Conservation (phyloP, 2,113 vertebrate species). For the Rousettus leschenaultii region DNA sequence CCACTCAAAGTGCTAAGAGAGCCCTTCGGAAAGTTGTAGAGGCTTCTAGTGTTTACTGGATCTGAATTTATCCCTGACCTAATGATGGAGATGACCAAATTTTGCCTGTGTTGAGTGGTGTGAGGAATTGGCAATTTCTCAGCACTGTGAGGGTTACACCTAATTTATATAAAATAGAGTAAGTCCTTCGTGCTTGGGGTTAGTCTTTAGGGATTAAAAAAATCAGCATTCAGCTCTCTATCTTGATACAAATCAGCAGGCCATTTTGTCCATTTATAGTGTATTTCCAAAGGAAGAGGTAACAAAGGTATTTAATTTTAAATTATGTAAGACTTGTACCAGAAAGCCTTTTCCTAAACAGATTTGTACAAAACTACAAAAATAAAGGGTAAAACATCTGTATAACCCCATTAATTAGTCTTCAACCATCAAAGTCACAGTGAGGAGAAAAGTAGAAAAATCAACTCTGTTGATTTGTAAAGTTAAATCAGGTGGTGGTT, state of each 20-base stretch:
- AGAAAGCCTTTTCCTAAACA: not conserved
- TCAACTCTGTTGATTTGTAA: not conserved
- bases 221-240: not conserved
- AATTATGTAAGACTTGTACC: not conserved
- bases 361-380: not conserved
- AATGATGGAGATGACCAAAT: conserved; percentile 36
- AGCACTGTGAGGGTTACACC: conserved; percentile 3
- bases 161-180: conserved; percentile 63
- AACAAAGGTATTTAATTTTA: conserved; percentile 19
- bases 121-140: conserved; percentile 51
- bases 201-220: conserved; percentile 36
- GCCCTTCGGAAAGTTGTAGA: conserved; percentile 32
- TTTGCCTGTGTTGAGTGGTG: conserved; percentile 37
- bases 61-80: conserved; percentile 23
- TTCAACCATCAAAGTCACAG: not conserved
- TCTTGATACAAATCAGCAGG: not conserved
- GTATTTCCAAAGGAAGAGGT: conserved; percentile 26
- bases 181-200: conserved; percentile 44
- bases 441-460: not conserved
- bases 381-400: not conserved
- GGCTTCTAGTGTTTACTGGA: not conserved
- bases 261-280: not conserved
- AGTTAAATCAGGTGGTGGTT: not conserved
- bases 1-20: not conserved
- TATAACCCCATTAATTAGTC: not conserved